These are phyloP conservation scores for Linhomoeus sp. DNA, from an alignment of 2,888 invertebrate genomes.

Conservation along the genomic window DNA sequence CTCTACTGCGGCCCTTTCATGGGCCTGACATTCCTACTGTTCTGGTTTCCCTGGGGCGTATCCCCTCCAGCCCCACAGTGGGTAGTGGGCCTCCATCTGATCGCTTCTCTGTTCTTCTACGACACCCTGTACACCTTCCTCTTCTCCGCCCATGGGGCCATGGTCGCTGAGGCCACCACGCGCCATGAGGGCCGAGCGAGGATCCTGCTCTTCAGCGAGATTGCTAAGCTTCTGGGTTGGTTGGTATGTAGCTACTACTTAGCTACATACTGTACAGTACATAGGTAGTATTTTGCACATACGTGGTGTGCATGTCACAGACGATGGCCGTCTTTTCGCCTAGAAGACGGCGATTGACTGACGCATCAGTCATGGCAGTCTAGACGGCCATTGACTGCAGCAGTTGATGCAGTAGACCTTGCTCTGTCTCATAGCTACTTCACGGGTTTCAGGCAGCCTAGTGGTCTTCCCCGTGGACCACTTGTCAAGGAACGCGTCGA, in stretches of 20 bases:
- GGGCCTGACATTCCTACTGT: constrained; percentile 27
- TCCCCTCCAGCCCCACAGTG: constrained; percentile 8
- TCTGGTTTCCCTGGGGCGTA: constrained; percentile 23
- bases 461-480: constrained; percentile 9
- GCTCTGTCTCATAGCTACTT: too few relatives aligned
- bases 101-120: constrained; percentile 29
- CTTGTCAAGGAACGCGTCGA: constrained; percentile 21
- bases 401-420: too few relatives aligned
- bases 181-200: constrained; percentile 11
- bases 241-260: too few relatives aligned
- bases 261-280: too few relatives aligned
- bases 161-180: constrained; percentile 28
- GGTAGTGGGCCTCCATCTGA: constrained; percentile 28
- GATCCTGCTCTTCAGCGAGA: too few relatives aligned
- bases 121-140: constrained; percentile 30
- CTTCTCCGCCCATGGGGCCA: constrained; percentile 28
- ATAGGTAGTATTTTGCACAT: too few relatives aligned
- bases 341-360: too few relatives aligned
- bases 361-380: too few relatives aligned
- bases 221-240: too few relatives aligned
- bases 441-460: neutral
- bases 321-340: too few relatives aligned
- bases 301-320: too few relatives aligned
- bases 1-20: constrained; percentile 29
- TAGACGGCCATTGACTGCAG: too few relatives aligned